phyloP scores from a whole-genome alignment of 2,888 invertebrate species.

The Melieria picta region DNA sequence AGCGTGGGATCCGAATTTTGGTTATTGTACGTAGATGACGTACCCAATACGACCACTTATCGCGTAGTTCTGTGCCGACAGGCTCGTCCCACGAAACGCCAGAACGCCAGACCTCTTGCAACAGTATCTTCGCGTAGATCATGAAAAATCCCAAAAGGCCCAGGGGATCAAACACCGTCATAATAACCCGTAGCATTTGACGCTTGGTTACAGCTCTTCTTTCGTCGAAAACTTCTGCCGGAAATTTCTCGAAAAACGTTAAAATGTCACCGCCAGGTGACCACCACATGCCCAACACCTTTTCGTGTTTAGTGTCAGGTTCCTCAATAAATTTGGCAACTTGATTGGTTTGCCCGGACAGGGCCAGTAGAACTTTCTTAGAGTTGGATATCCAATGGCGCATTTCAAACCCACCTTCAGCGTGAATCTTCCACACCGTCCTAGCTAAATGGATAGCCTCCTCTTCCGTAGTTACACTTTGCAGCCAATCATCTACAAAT shows the following conservation, averaged over 20 bases:
- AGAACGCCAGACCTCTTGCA: conserved; percentile 31
- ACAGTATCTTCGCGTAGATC: conserved; percentile 31
- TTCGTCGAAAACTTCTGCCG: conserved; percentile 23
- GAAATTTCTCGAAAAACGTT: conserved; percentile 31
- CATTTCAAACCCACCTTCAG: conserved; percentile 25
- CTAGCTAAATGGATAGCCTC: conserved; percentile 30
- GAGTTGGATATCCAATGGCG: conserved; percentile 38
- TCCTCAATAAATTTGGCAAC: conserved; percentile 25
- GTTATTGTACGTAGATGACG: conserved; percentile 2
- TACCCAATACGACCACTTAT: conserved; percentile 18
- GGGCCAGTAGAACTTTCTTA: neutral
- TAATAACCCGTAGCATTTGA: conserved; percentile 27
- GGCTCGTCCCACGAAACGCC: conserved; percentile 21
- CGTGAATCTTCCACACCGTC: conserved; percentile 22
- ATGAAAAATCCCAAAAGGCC: conserved; percentile 24
- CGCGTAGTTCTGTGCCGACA: conserved; percentile 16
- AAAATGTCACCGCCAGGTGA: conserved; percentile 40
- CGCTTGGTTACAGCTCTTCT: conserved; percentile 32
- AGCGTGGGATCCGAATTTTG: conserved; percentile 17
- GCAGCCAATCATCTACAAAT: conserved; percentile 35
- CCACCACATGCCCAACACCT: conserved; percentile 46
- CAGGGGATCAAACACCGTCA: conserved; percentile 26
- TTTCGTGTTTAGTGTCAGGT: conserved; percentile 27
- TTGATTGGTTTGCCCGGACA: conserved; percentile 1
- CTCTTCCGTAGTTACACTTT: conserved; percentile 31